phyloP scores from a whole-genome alignment of 2,797 vertebrate species.

The Emydoidea blandingii region DNA sequence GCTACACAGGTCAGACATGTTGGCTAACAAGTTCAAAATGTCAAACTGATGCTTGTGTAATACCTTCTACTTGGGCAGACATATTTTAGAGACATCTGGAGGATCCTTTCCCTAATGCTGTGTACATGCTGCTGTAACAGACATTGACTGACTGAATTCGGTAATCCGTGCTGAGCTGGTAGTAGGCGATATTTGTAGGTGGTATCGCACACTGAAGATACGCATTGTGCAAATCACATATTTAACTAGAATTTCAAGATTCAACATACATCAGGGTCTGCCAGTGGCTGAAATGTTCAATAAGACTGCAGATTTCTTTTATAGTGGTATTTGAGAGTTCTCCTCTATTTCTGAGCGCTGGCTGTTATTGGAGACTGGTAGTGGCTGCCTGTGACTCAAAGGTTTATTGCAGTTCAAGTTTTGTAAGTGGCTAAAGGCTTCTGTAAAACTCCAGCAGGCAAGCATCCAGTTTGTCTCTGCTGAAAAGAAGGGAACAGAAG shows the following conservation, averaged over 20 bases:
- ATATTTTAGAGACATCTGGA: neutral
- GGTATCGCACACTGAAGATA: neutral
- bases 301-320: neutral
- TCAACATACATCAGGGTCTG: neutral
- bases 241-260: neutral
- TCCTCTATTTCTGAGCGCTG: neutral
- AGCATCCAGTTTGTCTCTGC: neutral
- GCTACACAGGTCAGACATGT: neutral
- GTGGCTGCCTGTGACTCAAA: neutral
- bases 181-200: neutral
- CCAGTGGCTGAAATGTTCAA: neutral
- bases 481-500: neutral
- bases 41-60: neutral
- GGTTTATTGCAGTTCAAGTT: conserved; percentile 5
- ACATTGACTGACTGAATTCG: neutral
- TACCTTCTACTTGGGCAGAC: neutral
- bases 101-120: neutral
- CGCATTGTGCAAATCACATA: neutral
- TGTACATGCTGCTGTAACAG: neutral
- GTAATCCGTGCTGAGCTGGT: neutral
- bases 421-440: neutral
- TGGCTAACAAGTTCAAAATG: neutral
- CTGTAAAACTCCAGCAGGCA: neutral
- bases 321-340: neutral
- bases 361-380: neutral